These are phyloP conservation scores for Melipona bicolor DNA, from an alignment of 2,888 invertebrate genomes.

Conservation along the genomic window DNA sequence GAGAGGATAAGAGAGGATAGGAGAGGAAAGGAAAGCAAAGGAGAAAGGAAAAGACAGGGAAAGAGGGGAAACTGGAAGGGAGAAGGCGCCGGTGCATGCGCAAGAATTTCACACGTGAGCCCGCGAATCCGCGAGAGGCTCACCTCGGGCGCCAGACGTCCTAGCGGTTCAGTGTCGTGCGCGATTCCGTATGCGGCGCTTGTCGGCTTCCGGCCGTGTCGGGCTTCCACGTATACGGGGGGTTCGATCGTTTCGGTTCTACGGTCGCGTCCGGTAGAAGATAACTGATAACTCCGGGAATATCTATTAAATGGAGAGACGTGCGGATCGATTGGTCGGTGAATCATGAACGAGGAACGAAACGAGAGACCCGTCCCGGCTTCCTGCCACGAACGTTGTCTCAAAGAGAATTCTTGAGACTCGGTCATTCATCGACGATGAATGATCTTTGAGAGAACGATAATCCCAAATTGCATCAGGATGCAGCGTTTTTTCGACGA, in stretches of 20 bases:
- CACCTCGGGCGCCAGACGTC: constrained; percentile 77
- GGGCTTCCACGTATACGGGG: constrained; percentile 7
- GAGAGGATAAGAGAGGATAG: background rate
- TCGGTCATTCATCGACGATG: background rate
- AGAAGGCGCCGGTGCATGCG: constrained; percentile 80
- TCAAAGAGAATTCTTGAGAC: background rate
- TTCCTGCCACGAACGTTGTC: background rate
- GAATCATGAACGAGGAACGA: constrained; percentile 40
- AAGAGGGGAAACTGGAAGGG: constrained; percentile 55
- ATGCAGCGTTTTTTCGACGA: constrained; percentile 9
- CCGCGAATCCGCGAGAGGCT: constrained; percentile 79
- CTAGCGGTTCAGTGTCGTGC: constrained; percentile 81
- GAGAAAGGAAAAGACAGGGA: constrained; percentile 26
- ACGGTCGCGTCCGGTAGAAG: background rate
- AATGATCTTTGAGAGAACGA: constrained; percentile 2
- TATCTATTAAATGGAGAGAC: background rate
- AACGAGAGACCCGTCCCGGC: background rate
- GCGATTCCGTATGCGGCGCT: constrained; percentile 79
- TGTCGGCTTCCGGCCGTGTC: constrained; percentile 53
- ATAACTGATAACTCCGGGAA: no score
- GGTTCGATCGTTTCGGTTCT: constrained; percentile 30
- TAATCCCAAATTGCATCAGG: background rate
- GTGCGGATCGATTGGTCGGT: constrained; percentile 1
- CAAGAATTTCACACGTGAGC: constrained; percentile 82
- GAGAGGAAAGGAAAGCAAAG: background rate